phyloP scores from a whole-genome alignment of 2,888 invertebrate genomes.

The Eupithecia vulgata region DNA sequence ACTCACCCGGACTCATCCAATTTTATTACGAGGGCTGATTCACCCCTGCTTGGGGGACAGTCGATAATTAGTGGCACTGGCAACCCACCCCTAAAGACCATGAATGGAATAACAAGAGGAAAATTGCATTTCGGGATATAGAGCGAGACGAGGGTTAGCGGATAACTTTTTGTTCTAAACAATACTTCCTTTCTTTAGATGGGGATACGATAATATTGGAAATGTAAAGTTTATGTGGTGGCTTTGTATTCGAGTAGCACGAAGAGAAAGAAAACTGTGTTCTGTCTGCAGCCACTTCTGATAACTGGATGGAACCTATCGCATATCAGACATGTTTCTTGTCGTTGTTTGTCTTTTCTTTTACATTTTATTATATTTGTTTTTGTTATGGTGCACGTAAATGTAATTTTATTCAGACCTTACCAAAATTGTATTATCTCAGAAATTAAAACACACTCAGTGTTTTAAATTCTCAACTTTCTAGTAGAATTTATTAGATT shows the following conservation, averaged over 20 bases:
- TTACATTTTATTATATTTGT: too few relatives aligned
- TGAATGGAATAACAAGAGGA: slow-evolving; percentile 48
- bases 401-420: too few relatives aligned
- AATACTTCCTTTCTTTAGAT: slow-evolving; percentile 3
- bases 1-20: slow-evolving; percentile 55
- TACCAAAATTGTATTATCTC: too few relatives aligned
- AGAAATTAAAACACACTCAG: too few relatives aligned
- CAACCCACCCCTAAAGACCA: slow-evolving; percentile 52
- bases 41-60: slow-evolving; percentile 52
- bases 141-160: slow-evolving; percentile 30
- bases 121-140: slow-evolving; percentile 41
- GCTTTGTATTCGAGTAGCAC: background rate
- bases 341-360: too few relatives aligned
- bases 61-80: slow-evolving; percentile 59
- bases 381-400: too few relatives aligned
- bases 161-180: slow-evolving; percentile 11
- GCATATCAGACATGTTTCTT: too few relatives aligned
- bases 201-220: background rate
- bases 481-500: too few relatives aligned
- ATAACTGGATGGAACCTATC: too few relatives aligned
- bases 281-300: too few relatives aligned
- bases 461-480: too few relatives aligned
- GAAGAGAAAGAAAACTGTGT: background rate
- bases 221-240: background rate
- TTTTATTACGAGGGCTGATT: slow-evolving; percentile 56